Percentiles rank a stretch among this genome's conserved stretches.
phyloP scores from a whole-genome alignment of 1,140 invertebrate genomes.

The Aphelenchoides fujianensis region DNA sequence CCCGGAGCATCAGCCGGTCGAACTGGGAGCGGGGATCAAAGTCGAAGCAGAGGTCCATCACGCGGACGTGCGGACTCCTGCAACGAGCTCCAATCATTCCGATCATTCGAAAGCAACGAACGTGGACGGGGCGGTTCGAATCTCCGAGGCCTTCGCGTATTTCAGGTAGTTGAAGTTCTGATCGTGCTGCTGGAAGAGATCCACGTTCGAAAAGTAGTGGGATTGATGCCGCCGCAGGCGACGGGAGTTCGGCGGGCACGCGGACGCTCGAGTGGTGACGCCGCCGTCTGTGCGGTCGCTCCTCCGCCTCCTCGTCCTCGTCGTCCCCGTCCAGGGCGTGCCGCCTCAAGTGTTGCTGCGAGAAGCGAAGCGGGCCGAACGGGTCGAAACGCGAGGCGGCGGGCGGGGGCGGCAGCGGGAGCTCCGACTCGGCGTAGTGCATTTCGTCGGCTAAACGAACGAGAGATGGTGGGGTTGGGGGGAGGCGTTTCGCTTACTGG shows the following conservation, averaged over 20 bases:
- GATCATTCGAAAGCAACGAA: slow-evolving; percentile 6
- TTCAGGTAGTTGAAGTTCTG: slow-evolving; percentile 25
- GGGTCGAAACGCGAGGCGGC: neutral
- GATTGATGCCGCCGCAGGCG: slow-evolving; percentile 21
- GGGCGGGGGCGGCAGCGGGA: neutral
- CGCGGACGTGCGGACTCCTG: slow-evolving; percentile 28
- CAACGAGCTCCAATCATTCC: neutral
- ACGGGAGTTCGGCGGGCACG: neutral
- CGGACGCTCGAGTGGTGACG: neutral
- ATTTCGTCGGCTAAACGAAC: slow-evolving; percentile 11
- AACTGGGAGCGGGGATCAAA: slow-evolving; percentile 26
- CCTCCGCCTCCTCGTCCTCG: neutral
- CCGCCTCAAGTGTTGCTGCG: neutral
- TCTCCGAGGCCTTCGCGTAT: slow-evolving; percentile 32
- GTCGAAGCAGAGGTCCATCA: slow-evolving; percentile 31
- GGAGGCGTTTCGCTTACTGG: no score
- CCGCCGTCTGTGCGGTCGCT: neutral
- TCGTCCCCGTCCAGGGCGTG: neutral
- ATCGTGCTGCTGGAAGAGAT: slow-evolving; percentile 26
- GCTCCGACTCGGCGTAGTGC: slow-evolving; percentile 26
- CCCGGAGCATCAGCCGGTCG: slow-evolving; percentile 24
- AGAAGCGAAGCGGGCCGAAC: neutral
- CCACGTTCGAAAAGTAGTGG: slow-evolving; percentile 34
- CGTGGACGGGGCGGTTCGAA: slow-evolving; percentile 19
- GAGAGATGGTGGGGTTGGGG: no score